These are phyloP conservation scores for Spondyliosoma cantharus DNA, from an alignment of 2,797 vertebrate genomes.

Conservation along the genomic window DNA sequence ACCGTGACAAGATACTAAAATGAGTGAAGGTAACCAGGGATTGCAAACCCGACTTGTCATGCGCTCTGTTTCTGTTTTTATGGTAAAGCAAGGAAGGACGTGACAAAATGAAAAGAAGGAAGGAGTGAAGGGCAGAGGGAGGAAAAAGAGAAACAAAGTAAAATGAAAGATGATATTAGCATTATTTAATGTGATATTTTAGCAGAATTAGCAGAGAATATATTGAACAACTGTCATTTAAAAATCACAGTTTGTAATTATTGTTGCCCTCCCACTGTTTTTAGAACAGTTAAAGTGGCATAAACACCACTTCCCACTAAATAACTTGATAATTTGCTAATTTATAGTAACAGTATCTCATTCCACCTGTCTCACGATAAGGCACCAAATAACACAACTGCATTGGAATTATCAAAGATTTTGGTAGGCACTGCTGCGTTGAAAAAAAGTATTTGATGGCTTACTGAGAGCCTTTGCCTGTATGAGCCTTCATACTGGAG, in stretches of 20 bases:
- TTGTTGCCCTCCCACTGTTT: background rate
- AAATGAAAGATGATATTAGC: too few relatives aligned
- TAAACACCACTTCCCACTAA: too few relatives aligned
- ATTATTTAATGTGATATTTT: too few relatives aligned
- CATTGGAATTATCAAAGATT: background rate
- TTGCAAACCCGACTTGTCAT: background rate
- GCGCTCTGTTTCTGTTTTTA: too few relatives aligned
- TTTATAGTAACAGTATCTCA: background rate
- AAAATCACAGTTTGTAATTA: background rate
- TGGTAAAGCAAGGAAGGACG: background rate
- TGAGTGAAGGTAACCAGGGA: background rate
- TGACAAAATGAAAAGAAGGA: too few relatives aligned
- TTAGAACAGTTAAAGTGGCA: background rate
- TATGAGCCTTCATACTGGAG: background rate
- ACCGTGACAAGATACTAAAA: background rate
- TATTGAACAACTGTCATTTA: too few relatives aligned
- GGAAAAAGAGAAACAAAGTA: too few relatives aligned
- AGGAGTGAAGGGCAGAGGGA: too few relatives aligned
- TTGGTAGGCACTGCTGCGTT: background rate
- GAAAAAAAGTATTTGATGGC: background rate
- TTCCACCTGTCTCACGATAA: background rate
- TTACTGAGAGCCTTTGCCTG: slow-evolving; percentile 7
- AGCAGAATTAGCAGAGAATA: too few relatives aligned
- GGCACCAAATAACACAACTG: background rate
- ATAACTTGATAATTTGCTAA: background rate